Evolutionary conservation across 2,888 invertebrate species (phyloP).

Genomic region (Phragmatobia fuliginosa): DNA sequence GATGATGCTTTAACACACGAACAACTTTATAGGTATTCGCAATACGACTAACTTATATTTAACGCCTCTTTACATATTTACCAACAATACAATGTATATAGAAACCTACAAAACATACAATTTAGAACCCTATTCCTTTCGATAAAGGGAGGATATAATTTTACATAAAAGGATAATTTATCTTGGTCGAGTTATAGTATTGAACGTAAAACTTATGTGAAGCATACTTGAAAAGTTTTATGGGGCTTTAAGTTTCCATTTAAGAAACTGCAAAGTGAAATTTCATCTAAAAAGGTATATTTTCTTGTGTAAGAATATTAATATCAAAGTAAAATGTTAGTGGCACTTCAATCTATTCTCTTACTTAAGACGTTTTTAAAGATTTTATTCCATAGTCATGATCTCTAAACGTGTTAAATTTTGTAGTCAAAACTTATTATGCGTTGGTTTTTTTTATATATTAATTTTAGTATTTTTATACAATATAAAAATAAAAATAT

Average conservation of each 20-base stretch:
- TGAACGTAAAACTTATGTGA: constrained; percentile 83
- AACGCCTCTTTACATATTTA: constrained; percentile 65
- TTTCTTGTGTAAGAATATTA: constrained; percentile 42
- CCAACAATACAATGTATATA: constrained; percentile 1
- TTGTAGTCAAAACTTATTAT: no score
- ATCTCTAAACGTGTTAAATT: no score
- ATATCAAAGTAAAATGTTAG: constrained; percentile 4
- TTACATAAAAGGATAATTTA: neutral
- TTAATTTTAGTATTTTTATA: no score
- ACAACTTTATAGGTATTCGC: constrained; percentile 72
- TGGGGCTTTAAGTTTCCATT: constrained; percentile 80
- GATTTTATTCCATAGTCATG: neutral
- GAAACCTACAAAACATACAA: neutral
- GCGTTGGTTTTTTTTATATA: no score
- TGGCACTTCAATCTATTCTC: neutral
- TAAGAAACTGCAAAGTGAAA: constrained; percentile 75
- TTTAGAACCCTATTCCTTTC: neutral
- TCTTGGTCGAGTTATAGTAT: constrained; percentile 63
- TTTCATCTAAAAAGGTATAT: constrained; percentile 68
- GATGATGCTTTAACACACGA: constrained; percentile 66
- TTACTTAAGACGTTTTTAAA: neutral
- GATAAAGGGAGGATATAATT: neutral
- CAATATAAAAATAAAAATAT: neutral
- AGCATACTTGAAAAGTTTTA: constrained; percentile 83
- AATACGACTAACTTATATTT: constrained; percentile 70